Evolutionary conservation across 2,888 invertebrate species (phyloP), one percentile per base, ranked within the genome.

Genomic region (Caenorhabditis virilis): DNA sequence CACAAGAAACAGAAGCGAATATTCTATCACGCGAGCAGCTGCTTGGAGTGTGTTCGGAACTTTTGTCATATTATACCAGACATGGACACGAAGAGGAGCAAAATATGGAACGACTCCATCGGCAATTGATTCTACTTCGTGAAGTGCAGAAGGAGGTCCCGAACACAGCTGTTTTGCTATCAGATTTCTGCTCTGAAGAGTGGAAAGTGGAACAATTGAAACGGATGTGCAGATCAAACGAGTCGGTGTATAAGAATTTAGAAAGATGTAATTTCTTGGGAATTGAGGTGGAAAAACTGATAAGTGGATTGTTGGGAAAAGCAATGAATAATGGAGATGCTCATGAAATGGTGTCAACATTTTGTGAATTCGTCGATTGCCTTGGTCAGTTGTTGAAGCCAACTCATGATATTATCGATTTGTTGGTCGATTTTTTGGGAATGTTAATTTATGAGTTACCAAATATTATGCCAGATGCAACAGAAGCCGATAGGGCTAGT

Each of bases 371-470:
- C 43, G 27, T 64, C 6, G 64, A 64, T 18, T 39, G 33, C 6
- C 42, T 64, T 18, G 38, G 52, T 7, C n/a, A n/a, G n/a, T n/a
- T n/a, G n/a, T n/a, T n/a, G n/a, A n/a, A n/a, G n/a, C n/a, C n/a
- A n/a, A n/a, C n/a, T n/a, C n/a, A n/a, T n/a, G n/a, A n/a, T n/a
- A n/a, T n/a, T n/a, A n/a, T n/a, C n/a, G n/a, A n/a, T n/a, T n/a
- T n/a, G n/a, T n/a, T n/a, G n/a, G n/a, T n/a, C n/a, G 49, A 59
- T 18, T 27, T 50, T 15, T 50, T 64, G 20, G 50, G 51, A 22
- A 51, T 41, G 47, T 38, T 64, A n/a, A 50, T 53, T 6, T 55
- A 30, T 42, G 42, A 50, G 2, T 43, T 64, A 22, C 64, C 64
- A 0, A 35, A 54, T 6, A 7, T 58, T 6, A 36, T 42, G 15